A percentile compares a stretch with the other conserved stretches of the same genome.
Conservation (phyloP, 2,888 invertebrate genomes). For the Cerastoderma edule region DNA sequence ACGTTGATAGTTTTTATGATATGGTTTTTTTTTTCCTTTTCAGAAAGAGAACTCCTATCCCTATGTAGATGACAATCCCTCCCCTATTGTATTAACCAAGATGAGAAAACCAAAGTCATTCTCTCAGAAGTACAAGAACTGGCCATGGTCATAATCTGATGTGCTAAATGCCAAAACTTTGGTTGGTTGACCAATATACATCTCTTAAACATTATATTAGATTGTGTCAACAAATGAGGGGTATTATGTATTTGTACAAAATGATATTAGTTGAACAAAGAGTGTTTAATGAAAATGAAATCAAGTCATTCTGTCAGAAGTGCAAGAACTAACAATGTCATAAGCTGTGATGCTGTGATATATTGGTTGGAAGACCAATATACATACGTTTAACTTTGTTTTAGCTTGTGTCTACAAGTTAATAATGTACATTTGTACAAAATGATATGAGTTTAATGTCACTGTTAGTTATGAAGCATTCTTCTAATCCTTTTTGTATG, state of each 20-base stretch:
- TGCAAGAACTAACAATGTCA: too few relatives aligned
- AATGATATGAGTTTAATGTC: too few relatives aligned
- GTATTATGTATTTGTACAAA: not conserved
- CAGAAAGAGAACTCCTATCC: slow-evolving; percentile 64
- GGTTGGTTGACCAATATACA: too few relatives aligned
- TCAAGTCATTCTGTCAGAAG: not conserved
- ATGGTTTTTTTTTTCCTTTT: slow-evolving; percentile 18
- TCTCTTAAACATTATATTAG: too few relatives aligned
- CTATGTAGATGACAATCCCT: slow-evolving; percentile 71
- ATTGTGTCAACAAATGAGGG: not conserved
- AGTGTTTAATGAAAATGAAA: not conserved
- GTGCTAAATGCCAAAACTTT: too few relatives aligned
- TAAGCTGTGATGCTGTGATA: too few relatives aligned
- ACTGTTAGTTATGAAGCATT: too few relatives aligned
- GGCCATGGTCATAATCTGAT: slow-evolving; percentile 62
- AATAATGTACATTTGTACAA: too few relatives aligned
- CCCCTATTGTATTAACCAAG: slow-evolving; percentile 71
- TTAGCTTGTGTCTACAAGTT: too few relatives aligned
- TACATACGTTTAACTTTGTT: too few relatives aligned
- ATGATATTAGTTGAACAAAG: not conserved
- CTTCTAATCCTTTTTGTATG: too few relatives aligned
- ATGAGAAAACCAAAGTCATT: slow-evolving; percentile 65
- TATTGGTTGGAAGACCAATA: too few relatives aligned
- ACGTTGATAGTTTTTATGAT: not conserved
- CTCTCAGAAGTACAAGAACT: slow-evolving; percentile 61